Evolutionary conservation across 2,888 invertebrate genomes (phyloP).

Genomic region (Thera britannica): DNA sequence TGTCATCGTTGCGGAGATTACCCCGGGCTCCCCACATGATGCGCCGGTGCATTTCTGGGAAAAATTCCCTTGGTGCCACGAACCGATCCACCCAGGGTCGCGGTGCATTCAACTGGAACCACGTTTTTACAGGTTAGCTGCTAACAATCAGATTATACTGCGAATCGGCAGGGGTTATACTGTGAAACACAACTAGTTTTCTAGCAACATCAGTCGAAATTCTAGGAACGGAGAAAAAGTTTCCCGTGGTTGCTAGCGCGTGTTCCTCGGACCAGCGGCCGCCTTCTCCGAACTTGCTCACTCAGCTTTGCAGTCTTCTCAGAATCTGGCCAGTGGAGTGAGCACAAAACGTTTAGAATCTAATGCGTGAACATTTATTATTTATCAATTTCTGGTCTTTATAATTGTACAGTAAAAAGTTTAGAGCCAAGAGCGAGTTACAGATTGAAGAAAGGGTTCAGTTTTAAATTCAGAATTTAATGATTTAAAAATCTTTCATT

Average conservation of each 20-base stretch:
- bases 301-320: slow-evolving; percentile 45
- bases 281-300: slow-evolving; percentile 54
- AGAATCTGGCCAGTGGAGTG: slow-evolving; percentile 55
- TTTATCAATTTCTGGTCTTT: slow-evolving; percentile 48
- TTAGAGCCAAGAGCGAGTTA: slow-evolving; percentile 41
- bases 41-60: slow-evolving; percentile 60
- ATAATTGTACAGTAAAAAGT: slow-evolving; percentile 35
- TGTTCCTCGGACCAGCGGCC: slow-evolving; percentile 53
- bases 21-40: slow-evolving; percentile 46
- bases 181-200: slow-evolving; percentile 54
- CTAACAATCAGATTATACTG: slow-evolving; percentile 25
- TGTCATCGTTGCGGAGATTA: slow-evolving; percentile 46
- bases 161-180: slow-evolving; percentile 43
- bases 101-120: slow-evolving; percentile 63
- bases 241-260: slow-evolving; percentile 25
- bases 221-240: slow-evolving; percentile 48
- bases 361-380: slow-evolving; percentile 45
- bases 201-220: slow-evolving; percentile 51
- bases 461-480: neutral
- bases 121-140: slow-evolving; percentile 41
- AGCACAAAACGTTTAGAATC: slow-evolving; percentile 35
- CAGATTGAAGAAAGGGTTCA: slow-evolving; percentile 32
- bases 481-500: no score
- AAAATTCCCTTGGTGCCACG: slow-evolving; percentile 62
- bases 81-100: slow-evolving; percentile 69